Base-by-base conservation (phyloP, 2,797 vertebrate genomes). In the Sphaeramia orbicularis region DNA sequence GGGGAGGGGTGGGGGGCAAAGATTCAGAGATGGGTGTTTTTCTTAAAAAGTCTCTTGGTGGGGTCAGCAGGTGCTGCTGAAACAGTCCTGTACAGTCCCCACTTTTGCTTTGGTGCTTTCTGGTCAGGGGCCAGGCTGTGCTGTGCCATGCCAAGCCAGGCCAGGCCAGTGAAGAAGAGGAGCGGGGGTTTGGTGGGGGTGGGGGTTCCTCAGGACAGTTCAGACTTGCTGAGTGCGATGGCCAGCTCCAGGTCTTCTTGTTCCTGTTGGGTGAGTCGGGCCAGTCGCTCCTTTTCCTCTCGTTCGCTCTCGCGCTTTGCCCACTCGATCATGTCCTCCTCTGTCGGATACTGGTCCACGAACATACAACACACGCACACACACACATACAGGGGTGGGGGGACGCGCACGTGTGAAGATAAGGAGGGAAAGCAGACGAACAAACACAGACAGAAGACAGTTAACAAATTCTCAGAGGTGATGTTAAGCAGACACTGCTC, bases 241-340 rank as follows among this genome's bases (percentile, higher is more conserved):
- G 98, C 98, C 90, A 99, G 94, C 91, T 99, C 98, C 90, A 99
- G 91, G 91, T 99, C 98, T 83, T 99, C 98, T 88, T 98, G 97
- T 54, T 99, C 97, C 90, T 99, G 98, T 86, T 98, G 97, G 78
- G 95, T 97, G 80, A 99, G 93, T 65, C 97, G 93, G 76, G 96
- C 97, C 64, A 99, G 88, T 15, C 98, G 96, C 87, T 98, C 96
- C 83, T 97, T 95, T 86, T 99, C 98, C 90, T 98, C 98, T 83
- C 95, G 94, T 85, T 99, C 97, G 84, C 98, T 99, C 93, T 99
- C 98, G 74, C 97, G 95, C 91, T 99, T 99, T 74, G 95, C 98
- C 98, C 98, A 99, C 88, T 99, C 97, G 83, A 99, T 99, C 97
- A 99, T 96, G 89, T 99, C 97, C 90, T 99, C 97, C 88, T 99